A percentile compares a stretch with the other conserved stretches of the same genome.
Conservation (phyloP, 2,888 invertebrate genomes). For the Trissolcus brochymenae region DNA sequence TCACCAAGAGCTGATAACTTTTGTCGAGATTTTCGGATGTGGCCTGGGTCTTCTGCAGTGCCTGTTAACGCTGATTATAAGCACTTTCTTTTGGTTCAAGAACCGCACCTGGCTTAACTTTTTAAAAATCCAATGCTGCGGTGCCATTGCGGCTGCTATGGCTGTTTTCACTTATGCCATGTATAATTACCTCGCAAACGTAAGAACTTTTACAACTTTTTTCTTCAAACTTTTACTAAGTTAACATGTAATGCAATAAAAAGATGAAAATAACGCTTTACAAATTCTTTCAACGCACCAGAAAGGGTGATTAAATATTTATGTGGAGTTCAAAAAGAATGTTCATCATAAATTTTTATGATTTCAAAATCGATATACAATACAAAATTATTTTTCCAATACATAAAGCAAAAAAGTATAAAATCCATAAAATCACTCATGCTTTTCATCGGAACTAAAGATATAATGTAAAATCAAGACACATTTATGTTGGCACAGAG, state of each 20-base stretch:
- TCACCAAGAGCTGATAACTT: conserved; percentile 68
- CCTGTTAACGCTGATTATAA: conserved; percentile 76
- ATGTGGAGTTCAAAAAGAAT: not conserved
- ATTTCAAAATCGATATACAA: not conserved
- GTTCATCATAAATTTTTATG: not conserved
- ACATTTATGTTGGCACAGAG: conserved; percentile 75
- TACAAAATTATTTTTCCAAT: not conserved
- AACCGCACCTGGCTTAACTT: conserved; percentile 80
- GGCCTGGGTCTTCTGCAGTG: conserved; percentile 78
- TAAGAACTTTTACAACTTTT: conserved; percentile 54
- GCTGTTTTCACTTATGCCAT: conserved; percentile 78
- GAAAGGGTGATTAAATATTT: not conserved
- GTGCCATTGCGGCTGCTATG: conserved; percentile 84
- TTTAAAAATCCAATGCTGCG: conserved; percentile 83
- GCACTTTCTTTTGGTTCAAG: conserved; percentile 77
- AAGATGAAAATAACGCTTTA: not conserved
- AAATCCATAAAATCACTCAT: conserved; percentile 7
- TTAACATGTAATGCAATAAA: not conserved
- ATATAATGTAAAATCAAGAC: conserved; percentile 14
- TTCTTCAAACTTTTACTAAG: too few relatives aligned
- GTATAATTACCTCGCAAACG: conserved; percentile 72
- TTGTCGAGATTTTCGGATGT: conserved; percentile 78
- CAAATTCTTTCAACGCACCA: not conserved
- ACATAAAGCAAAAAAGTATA: conserved; percentile 5
- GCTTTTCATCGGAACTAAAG: conserved; percentile 15